Conservation (phyloP, 1,140 invertebrate species). For the Ptiloglossa arizonensis region DNA sequence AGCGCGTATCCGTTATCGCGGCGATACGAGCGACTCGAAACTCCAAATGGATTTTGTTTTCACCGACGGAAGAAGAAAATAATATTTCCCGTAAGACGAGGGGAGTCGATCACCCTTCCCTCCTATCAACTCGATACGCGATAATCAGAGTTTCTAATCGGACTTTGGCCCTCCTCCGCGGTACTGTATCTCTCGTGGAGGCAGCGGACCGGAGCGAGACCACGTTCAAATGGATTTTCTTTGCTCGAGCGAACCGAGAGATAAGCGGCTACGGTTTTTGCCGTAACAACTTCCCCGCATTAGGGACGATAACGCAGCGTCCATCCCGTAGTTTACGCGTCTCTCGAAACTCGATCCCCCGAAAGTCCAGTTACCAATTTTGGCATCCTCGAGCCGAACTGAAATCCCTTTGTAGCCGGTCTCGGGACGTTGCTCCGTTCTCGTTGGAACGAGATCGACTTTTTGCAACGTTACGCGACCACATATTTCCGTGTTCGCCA, state of each 20-base stretch:
- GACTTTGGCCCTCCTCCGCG: background rate
- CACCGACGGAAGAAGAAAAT: background rate
- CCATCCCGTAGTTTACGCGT: background rate
- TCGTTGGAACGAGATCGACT: too few species aligned
- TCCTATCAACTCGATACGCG: background rate
- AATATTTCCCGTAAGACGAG: background rate
- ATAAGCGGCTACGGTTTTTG: background rate
- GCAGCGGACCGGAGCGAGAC: background rate
- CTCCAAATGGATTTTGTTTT: slow-evolving; percentile 43
- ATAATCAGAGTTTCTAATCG: slow-evolving; percentile 9
- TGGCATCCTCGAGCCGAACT: too few species aligned
- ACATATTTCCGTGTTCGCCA: too few species aligned
- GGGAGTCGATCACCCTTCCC: too few species aligned
- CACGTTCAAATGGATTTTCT: background rate
- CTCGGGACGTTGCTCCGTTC: too few species aligned
- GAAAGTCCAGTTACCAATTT: too few species aligned
- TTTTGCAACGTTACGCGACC: too few species aligned
- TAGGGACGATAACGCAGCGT: background rate
- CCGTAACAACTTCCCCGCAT: background rate
- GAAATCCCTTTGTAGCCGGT: too few species aligned
- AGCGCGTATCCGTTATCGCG: slow-evolving; percentile 22
- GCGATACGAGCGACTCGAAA: background rate
- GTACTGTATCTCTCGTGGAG: background rate
- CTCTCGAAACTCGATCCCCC: background rate
- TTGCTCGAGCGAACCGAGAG: background rate